Evolutionary conservation across 2,888 invertebrate genomes (phyloP).

Genomic region (Agrochola litura): DNA sequence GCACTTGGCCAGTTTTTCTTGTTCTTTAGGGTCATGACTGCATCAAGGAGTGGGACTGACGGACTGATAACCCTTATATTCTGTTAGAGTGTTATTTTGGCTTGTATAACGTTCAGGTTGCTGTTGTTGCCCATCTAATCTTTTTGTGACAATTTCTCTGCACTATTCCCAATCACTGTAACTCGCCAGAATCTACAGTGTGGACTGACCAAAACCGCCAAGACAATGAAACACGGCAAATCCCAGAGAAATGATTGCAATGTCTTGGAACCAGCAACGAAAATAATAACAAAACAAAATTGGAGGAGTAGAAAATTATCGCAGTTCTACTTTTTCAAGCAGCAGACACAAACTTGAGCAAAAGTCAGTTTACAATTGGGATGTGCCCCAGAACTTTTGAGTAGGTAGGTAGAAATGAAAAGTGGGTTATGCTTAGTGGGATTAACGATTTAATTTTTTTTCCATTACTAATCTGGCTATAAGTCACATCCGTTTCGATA

Average conservation of each 20-base stretch:
- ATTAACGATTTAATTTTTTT: background rate
- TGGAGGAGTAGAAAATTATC: background rate
- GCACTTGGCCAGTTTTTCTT: too few species aligned
- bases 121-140: background rate
- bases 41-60: too few species aligned
- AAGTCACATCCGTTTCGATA: conserved; percentile 54
- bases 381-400: background rate
- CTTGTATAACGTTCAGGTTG: too few species aligned
- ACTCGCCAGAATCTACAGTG: background rate
- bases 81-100: too few species aligned
- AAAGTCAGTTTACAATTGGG: too few species aligned
- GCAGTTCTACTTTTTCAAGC: too few species aligned
- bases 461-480: conserved; percentile 23
- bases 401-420: background rate
- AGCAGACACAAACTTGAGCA: too few species aligned
- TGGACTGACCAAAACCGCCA: background rate
- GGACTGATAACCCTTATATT: too few species aligned
- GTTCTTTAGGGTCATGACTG: too few species aligned
- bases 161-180: background rate
- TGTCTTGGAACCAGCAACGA: background rate
- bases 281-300: background rate
- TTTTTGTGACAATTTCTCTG: background rate
- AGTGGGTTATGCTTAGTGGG: background rate
- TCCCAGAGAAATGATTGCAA: background rate
- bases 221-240: background rate